Evolutionary conservation across 2,888 invertebrate species (phyloP).

Genomic region (Quadriops clusia): DNA sequence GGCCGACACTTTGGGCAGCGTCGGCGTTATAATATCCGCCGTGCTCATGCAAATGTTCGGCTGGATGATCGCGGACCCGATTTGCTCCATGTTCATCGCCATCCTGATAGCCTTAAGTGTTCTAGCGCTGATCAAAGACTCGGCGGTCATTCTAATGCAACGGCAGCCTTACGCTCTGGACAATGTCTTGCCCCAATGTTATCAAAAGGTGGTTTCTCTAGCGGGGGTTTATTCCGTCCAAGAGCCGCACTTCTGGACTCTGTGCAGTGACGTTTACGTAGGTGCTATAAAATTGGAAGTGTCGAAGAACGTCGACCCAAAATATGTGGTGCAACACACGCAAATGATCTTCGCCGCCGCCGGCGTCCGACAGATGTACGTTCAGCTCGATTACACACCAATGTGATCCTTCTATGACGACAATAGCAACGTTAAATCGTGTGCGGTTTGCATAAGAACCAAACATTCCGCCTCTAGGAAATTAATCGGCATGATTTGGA

Average conservation of each 20-base stretch:
- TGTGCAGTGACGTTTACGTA: conserved; percentile 87
- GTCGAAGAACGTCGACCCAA: conserved; percentile 82
- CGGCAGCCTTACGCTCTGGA: conserved; percentile 78
- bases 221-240: conserved; percentile 93
- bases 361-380: conserved; percentile 82
- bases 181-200: conserved; percentile 72
- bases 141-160: conserved; percentile 86
- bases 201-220: conserved; percentile 76
- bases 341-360: conserved; percentile 89
- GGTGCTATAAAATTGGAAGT: conserved; percentile 93
- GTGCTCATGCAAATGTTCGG: conserved; percentile 89
- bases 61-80: conserved; percentile 98
- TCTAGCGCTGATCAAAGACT: conserved; percentile 72
- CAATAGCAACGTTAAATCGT: conserved; percentile 17
- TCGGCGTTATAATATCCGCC: conserved; percentile 93
- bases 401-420: conserved; percentile 42
- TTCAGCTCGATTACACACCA: conserved; percentile 85
- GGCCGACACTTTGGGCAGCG: conserved; percentile 92
- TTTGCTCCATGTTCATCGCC: conserved; percentile 95
- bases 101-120: conserved; percentile 82
- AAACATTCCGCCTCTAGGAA: conserved; percentile 19
- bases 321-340: conserved; percentile 85
- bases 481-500: conserved; percentile 16
- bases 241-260: conserved; percentile 97
- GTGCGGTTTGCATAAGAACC: conserved; percentile 18